phyloP scores from a whole-genome alignment of 2,888 invertebrate genomes.

The Meloe dianella region DNA sequence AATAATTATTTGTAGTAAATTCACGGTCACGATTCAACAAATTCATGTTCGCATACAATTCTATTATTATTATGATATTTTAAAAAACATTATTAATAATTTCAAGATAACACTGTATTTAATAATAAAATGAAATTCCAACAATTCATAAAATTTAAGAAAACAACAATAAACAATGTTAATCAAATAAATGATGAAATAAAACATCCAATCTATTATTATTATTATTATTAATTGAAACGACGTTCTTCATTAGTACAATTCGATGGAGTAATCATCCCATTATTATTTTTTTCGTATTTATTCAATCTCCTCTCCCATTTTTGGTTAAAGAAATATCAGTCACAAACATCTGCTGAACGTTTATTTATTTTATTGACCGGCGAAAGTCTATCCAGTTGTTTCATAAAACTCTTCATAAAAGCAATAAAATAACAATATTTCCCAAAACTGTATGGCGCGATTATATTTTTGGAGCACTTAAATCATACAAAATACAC shows the following conservation, averaged over 20 bases:
- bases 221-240: no score
- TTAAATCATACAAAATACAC: not conserved
- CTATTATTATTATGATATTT: no score
- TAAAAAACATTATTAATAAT: no score
- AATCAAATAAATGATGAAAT: no score
- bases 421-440: constrained; percentile 30
- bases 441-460: constrained; percentile 21
- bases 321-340: not conserved
- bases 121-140: no score
- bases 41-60: not conserved
- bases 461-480: not conserved
- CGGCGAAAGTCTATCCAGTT: not conserved
- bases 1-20: not conserved
- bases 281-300: no score
- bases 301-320: not conserved
- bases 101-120: no score
- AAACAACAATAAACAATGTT: no score
- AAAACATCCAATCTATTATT: no score
- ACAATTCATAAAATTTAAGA: no score
- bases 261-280: no score
- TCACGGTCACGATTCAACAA: not conserved
- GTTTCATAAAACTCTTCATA: constrained; percentile 28
- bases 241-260: no score
- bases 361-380: not conserved
- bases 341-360: not conserved